These are phyloP conservation scores for Trachops cirrhosus DNA, from an alignment of 2,797 vertebrate genomes.

Conservation along the genomic window DNA sequence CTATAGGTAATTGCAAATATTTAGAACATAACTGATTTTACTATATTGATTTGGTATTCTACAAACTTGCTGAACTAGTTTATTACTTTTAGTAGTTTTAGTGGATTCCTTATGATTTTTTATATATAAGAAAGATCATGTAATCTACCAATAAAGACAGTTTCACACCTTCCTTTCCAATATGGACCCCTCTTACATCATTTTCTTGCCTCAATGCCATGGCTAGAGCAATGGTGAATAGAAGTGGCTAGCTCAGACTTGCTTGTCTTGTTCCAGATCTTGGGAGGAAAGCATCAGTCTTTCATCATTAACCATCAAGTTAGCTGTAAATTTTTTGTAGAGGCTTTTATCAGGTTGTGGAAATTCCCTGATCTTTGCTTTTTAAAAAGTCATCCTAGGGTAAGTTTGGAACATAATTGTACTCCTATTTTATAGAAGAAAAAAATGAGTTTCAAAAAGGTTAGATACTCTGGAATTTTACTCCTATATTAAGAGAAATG, in stretches of 20 bases:
- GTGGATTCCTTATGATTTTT: neutral
- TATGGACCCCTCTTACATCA: neutral
- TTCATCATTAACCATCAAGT: neutral
- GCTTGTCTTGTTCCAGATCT: neutral
- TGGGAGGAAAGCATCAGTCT: neutral
- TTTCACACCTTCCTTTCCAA: neutral
- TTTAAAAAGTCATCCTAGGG: neutral
- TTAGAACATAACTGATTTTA: neutral
- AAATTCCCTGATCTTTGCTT: neutral
- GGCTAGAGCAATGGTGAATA: neutral
- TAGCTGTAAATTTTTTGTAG: neutral
- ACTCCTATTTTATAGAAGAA: neutral
- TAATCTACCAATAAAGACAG: conserved; percentile 1
- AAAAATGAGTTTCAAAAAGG: neutral
- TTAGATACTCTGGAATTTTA: neutral
- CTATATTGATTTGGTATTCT: neutral
- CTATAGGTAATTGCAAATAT: neutral
- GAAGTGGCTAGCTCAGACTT: neutral
- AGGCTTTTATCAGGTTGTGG: neutral
- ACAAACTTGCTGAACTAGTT: neutral
- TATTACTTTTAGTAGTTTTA: neutral
- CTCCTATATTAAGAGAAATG: neutral
- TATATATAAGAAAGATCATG: neutral
- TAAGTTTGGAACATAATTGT: neutral
- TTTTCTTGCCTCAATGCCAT: neutral